A percentile compares a stretch with the other conserved stretches of the same genome.
These are phyloP conservation scores for Teinopalpus imperialis DNA, from an alignment of 2,888 invertebrate species.

Conservation along the genomic window DNA sequence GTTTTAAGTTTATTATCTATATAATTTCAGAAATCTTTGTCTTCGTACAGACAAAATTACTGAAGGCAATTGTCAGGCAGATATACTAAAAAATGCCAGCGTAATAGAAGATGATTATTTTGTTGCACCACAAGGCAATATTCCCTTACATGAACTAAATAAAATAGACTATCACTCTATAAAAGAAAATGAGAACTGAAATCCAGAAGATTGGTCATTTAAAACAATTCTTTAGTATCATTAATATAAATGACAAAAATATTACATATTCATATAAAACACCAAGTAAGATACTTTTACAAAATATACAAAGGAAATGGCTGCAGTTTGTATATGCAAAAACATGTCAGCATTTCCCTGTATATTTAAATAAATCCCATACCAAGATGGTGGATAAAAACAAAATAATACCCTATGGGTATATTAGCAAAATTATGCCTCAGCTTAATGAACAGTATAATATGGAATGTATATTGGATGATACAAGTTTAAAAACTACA, in stretches of 20 bases:
- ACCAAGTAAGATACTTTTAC: constrained; percentile 54
- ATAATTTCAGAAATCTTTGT: constrained; percentile 79
- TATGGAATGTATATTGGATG: constrained; percentile 28
- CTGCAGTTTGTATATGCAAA: constrained; percentile 52
- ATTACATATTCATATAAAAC: constrained; percentile 44
- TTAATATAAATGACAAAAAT: constrained; percentile 34
- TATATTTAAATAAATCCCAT: constrained; percentile 43
- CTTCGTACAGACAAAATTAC: constrained; percentile 86
- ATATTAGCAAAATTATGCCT: constrained; percentile 34
- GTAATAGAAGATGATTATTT: constrained; percentile 94
- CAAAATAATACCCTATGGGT: constrained; percentile 43
- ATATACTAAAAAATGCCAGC: constrained; percentile 88
- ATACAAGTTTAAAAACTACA: constrained; percentile 30
- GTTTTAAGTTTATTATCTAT: no score
- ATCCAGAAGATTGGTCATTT: constrained; percentile 49
- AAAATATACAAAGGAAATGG: constrained; percentile 64
- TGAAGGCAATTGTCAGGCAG: constrained; percentile 85
- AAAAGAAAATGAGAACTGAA: constrained; percentile 66
- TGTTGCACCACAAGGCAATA: constrained; percentile 94
- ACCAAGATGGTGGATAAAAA: constrained; percentile 23
- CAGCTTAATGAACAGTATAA: constrained; percentile 31
- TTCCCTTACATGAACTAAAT: constrained; percentile 83
- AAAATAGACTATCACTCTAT: constrained; percentile 38
- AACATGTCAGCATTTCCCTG: constrained; percentile 51
- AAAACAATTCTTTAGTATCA: constrained; percentile 52